A percentile compares a stretch with the other conserved stretches of the same genome.
Evolutionary conservation across 2,113 vertebrate species (phyloP).

Genomic region (Cynocephalus volans): DNA sequence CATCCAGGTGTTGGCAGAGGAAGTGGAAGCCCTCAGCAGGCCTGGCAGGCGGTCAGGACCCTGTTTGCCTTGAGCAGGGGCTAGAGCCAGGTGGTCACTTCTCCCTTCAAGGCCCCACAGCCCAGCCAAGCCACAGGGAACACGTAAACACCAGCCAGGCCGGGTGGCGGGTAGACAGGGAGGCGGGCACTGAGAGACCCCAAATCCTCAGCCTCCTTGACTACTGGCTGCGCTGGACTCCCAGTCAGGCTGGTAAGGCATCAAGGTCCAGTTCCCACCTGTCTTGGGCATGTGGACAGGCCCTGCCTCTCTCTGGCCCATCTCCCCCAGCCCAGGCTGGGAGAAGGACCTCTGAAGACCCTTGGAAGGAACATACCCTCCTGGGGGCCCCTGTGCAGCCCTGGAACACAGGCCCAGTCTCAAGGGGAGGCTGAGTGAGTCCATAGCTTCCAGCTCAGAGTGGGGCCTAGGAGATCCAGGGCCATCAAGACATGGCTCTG

Average conservation of each 20-base stretch:
- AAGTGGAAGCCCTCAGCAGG: constrained; percentile 66
- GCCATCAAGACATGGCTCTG: background rate
- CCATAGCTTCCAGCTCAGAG: background rate
- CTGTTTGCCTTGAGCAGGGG: constrained; percentile 76
- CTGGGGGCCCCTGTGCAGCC: background rate
- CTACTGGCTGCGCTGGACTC: background rate
- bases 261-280: background rate
- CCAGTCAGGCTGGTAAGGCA: background rate
- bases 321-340: background rate
- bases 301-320: background rate
- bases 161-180: background rate
- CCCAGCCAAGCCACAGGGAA: constrained; percentile 82
- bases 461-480: background rate
- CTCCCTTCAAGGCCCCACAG: constrained; percentile 65
- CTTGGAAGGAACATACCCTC: background rate
- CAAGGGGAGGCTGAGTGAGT: background rate
- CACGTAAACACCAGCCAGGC: constrained; percentile 70
- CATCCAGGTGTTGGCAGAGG: constrained; percentile 72
- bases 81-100: constrained; percentile 81
- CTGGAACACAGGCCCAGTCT: background rate
- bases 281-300: background rate
- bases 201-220: background rate
- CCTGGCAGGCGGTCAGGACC: constrained; percentile 75
- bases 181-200: background rate
- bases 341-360: background rate